Base-by-base conservation (phyloP, 2,113 vertebrate species). In the Semicossyphus pulcher region DNA sequence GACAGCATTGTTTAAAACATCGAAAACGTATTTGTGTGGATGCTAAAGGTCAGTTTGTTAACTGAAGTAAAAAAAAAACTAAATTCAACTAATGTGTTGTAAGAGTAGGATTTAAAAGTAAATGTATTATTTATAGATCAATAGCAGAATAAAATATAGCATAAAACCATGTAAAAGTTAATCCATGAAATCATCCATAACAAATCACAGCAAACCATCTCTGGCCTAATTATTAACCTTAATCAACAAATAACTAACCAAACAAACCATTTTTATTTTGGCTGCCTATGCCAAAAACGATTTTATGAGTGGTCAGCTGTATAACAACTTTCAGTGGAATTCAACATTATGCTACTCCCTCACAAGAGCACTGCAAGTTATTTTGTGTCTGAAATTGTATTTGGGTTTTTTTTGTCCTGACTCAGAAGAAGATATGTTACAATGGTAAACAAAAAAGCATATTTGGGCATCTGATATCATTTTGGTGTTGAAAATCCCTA, bases 21-120 rank as follows among this genome's bases (percentile, higher is more conserved):
- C 36, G 34, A 34, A 15, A 58, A 12, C 2, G 20, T 18, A 26
- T 70, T 48, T 41, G 28, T 44, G 12, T 36, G 9, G 14, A 73
- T 57, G 10, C 57, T 34, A 14, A 58, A 29, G 44, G 25, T 60
- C 18, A 28, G 15, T 61, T 62, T 56, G n/a, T 51, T 42, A 54
- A 58, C 49, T 31, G 25, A 37, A 28, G 11, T 21, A n/a, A 66
- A n/a, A 34, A 47, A 14, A 16, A 21, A 10, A 42, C 23, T 68
- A 68, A 4, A 4, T n/a, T 54, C 28, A 62, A 26, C 47, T 18
- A 23, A 44, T 52, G n/a, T 31, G 42, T n/a, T n/a, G n/a, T n/a
- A n/a, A n/a, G n/a, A n/a, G n/a, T n/a, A n/a, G n/a, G n/a, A n/a
- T n/a, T n/a, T n/a, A n/a, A n/a, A n/a, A n/a, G n/a, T n/a, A n/a